Base-by-base conservation (phyloP, 2,113 vertebrate genomes). In the Ranitomeya variabilis region DNA sequence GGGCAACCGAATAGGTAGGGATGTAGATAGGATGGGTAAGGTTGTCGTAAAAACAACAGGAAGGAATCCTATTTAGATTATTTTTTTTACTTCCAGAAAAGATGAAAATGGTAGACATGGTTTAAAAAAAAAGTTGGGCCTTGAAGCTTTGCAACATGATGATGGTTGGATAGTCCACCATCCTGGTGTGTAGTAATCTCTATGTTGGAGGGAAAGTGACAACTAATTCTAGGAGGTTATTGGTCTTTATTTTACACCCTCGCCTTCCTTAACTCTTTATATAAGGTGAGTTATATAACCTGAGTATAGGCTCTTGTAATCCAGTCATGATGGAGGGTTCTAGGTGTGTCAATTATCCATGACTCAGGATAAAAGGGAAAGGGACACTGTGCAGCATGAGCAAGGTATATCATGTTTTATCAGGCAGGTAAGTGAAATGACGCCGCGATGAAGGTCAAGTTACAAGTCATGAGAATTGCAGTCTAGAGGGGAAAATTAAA, bases 341-440 rank as follows among this genome's bases (percentile, higher is more conserved):
- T 23, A 79, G 77, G 52, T 79, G 51, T 81, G 79, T 59, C 55
- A 9, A 7, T 62, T 18, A 45, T 45, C 37, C 73, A 52, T 76
- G 73, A 76, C 37, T 76, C 23, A 60, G 79, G 59, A 81, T 60
- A 81, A 62, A 81, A 81, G 79, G 60, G 78, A 80, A 80, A 80
- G 55, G 45, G 51, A 78, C 51, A 55, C 74, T 1, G 67, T 31
- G 67, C 67, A 31, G 67, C 67, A 77, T 7, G 37, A 55, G 12
- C n/a, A 14, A 59, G 51, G 79, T 60, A 60, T 62, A 60, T 45
- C 79, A 81, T 59, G 54, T 79, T 79, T 80, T 13, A 59, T 80
- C 55, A 59, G 78, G 78, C 55, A 59, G 21, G 54, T 59, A 14
- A 23, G 54, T 57, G 55, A 18, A 23, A 80, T 80, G 12, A 59